Percentiles rank a stretch among this genome's conserved stretches.
Evolutionary conservation across 2,888 invertebrate species (phyloP).

Genomic region (Morpho achilles): DNA sequence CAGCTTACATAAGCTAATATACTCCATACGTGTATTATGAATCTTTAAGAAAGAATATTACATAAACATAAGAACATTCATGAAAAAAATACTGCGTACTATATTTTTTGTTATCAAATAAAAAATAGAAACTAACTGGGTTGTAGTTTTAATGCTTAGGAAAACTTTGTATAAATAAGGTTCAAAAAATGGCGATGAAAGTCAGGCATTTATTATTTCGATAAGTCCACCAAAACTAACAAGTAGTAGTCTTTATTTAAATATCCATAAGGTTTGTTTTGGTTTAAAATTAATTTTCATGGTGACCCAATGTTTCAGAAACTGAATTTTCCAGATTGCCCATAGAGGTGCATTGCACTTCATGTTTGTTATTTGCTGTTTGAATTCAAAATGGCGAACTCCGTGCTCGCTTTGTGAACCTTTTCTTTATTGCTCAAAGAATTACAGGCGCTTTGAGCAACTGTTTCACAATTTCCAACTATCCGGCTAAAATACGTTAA

Average conservation of each 20-base stretch:
- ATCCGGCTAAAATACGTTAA: slow-evolving; percentile 22
- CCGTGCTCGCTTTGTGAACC: slow-evolving; percentile 25
- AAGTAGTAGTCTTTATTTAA: neutral
- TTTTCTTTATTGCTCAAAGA: slow-evolving; percentile 33
- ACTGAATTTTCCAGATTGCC: slow-evolving; percentile 10
- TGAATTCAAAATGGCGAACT: slow-evolving; percentile 22
- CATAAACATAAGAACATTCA: no score
- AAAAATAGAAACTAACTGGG: slow-evolving; percentile 1
- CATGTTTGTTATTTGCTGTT: slow-evolving; percentile 26
- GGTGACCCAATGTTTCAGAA: slow-evolving; percentile 6
- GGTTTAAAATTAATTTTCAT: neutral
- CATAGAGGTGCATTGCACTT: slow-evolving; percentile 18
- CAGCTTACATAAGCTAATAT: no score
- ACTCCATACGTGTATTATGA: no score
- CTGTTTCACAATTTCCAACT: slow-evolving; percentile 30
- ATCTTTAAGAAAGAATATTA: no score
- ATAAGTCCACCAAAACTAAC: neutral
- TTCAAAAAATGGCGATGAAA: neutral
- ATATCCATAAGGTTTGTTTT: slow-evolving; percentile 1
- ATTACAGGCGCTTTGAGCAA: slow-evolving; percentile 31
- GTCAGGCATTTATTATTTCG: neutral
- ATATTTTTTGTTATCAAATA: neutral
- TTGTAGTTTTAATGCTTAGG: no score
- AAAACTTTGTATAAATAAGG: no score
- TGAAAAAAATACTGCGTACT: no score